phyloP scores from a whole-genome alignment of 1,140 invertebrate genomes.

The Platyscapa corneri region DNA sequence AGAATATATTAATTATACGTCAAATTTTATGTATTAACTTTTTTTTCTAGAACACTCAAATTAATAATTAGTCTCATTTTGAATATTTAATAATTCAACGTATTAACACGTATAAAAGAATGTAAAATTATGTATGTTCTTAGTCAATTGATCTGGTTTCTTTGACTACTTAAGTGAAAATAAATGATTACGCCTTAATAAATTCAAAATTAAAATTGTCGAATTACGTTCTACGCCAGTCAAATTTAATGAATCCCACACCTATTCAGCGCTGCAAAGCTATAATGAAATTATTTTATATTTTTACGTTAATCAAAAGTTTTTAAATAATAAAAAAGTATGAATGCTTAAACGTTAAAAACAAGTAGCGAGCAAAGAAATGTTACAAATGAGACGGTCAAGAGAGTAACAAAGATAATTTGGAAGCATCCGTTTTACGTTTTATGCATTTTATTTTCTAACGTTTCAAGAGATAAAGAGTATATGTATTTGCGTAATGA shows the following conservation, averaged over 20 bases:
- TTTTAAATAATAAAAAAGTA: background rate
- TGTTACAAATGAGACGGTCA: background rate
- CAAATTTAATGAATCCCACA: background rate
- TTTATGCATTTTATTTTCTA: too few species aligned
- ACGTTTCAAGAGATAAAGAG: background rate
- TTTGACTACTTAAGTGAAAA: background rate
- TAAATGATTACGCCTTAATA: background rate
- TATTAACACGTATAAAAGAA: background rate
- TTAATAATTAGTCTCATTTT: background rate
- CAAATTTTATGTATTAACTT: background rate
- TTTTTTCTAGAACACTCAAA: background rate
- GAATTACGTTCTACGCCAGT: background rate
- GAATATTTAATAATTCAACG: background rate
- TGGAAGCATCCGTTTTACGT: background rate
- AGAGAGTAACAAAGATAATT: conserved; percentile 29
- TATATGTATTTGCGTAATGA: background rate
- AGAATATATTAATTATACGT: background rate
- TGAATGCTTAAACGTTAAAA: background rate
- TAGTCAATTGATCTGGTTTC: background rate
- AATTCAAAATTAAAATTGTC: conserved; percentile 2
- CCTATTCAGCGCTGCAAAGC: background rate
- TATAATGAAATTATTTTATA: background rate
- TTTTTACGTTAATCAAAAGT: background rate
- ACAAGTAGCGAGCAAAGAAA: background rate
- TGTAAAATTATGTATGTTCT: background rate